Conservation (phyloP, 2,888 invertebrate genomes). For the Ceriagrion tenellum region DNA sequence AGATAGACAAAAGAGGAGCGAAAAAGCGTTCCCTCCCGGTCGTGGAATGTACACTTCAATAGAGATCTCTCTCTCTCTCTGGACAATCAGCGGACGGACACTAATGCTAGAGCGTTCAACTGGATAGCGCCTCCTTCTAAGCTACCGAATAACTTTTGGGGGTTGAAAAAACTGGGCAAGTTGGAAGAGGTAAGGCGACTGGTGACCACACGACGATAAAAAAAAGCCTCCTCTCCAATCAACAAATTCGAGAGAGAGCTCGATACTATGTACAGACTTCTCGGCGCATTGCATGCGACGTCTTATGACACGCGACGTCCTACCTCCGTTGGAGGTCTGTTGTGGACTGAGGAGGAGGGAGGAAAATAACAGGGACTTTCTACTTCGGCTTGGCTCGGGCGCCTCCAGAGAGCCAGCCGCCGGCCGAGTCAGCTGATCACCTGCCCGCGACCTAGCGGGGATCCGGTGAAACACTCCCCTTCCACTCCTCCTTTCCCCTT, state of each 20-base stretch:
- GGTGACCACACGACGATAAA: not conserved
- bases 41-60: not conserved
- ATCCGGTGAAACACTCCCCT: not conserved
- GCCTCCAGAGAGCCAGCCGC: not conserved
- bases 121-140: too few relatives aligned
- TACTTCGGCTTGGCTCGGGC: not conserved
- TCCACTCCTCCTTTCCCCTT: not conserved
- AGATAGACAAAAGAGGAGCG: not conserved
- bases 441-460: slow-evolving; percentile 58
- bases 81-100: not conserved
- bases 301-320: not conserved
- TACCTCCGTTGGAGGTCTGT: not conserved
- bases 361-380: not conserved
- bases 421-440: slow-evolving; percentile 51
- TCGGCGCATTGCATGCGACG: too few relatives aligned
- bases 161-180: not conserved
- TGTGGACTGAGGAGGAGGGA: not conserved
- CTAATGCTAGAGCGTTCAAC: not conserved
- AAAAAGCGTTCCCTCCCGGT: not conserved
- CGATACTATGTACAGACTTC: too few relatives aligned
- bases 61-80: not conserved
- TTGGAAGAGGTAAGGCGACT: not conserved
- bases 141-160: not conserved
- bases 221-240: too few relatives aligned
- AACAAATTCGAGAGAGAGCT: too few relatives aligned